Conservation (phyloP, 2,797 vertebrate species). For the Chloroceryle inda region DNA sequence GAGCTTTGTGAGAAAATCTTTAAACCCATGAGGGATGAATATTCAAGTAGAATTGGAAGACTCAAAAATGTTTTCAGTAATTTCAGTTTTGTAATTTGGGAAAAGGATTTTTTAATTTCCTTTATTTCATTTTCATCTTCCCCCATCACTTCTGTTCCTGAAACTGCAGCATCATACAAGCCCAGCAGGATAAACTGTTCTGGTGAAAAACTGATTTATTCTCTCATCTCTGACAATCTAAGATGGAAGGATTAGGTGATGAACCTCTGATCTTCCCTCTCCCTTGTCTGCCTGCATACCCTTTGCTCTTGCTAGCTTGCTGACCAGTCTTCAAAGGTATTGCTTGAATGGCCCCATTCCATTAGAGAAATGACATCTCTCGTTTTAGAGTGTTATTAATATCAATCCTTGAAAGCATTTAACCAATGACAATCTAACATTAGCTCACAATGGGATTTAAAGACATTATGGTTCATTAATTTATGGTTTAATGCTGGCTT, state of each 20-base stretch:
- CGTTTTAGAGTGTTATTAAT: constrained; percentile 58
- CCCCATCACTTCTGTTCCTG: constrained; percentile 7
- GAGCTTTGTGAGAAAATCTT: background rate
- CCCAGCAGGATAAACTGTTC: constrained; percentile 53
- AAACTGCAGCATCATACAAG: constrained; percentile 25
- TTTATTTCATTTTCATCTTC: constrained; percentile 16
- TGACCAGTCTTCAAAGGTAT: constrained; percentile 56
- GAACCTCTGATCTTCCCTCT: constrained; percentile 43
- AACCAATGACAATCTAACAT: constrained; percentile 68
- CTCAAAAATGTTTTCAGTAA: background rate
- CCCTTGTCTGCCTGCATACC: background rate
- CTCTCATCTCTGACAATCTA: constrained; percentile 37
- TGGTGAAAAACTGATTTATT: constrained; percentile 46
- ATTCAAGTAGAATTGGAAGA: background rate
- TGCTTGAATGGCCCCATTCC: constrained; percentile 46
- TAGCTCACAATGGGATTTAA: constrained; percentile 63
- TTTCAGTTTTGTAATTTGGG: constrained; percentile 1
- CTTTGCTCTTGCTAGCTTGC: constrained; percentile 25
- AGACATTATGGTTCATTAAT: constrained; percentile 60
- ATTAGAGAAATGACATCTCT: constrained; percentile 57
- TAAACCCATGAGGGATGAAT: background rate
- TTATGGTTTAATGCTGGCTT: constrained; percentile 62
- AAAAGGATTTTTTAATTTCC: background rate
- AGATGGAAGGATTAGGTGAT: constrained; percentile 47
- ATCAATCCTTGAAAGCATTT: constrained; percentile 70